A percentile compares a stretch with the other conserved stretches of the same genome.
These are phyloP conservation scores for Linyphia triangularis DNA, from an alignment of 2,888 invertebrate genomes.

Conservation along the genomic window DNA sequence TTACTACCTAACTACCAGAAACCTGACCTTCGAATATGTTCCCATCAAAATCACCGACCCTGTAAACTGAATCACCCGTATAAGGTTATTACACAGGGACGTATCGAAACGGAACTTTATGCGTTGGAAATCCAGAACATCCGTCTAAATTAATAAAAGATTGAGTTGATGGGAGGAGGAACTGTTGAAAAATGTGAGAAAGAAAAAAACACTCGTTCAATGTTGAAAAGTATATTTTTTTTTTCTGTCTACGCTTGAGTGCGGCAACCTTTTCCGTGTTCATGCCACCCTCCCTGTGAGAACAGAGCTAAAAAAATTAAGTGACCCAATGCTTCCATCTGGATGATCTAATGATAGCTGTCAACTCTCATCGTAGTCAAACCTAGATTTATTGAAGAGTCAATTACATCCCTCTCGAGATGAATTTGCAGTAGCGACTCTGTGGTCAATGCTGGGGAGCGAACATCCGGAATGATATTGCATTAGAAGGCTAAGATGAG, in stretches of 20 bases:
- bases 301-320: background rate
- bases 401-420: slow-evolving; percentile 33
- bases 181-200: background rate
- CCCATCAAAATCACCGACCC: background rate
- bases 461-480: slow-evolving; percentile 12
- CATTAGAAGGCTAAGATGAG: background rate
- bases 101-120: slow-evolving; percentile 16
- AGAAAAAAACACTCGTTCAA: slow-evolving; percentile 29
- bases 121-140: slow-evolving; percentile 5
- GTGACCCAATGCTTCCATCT: slow-evolving; percentile 27
- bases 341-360: slow-evolving; percentile 53
- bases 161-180: background rate
- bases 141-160: slow-evolving; percentile 44
- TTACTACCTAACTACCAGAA: background rate
- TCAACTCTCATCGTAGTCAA: slow-evolving; percentile 44
- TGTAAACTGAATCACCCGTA: background rate
- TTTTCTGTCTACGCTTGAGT: slow-evolving; percentile 45
- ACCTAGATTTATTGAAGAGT: slow-evolving; percentile 51
- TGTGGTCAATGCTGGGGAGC: slow-evolving; percentile 26
- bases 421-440: background rate
- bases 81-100: background rate
- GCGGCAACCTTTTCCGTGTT: slow-evolving; percentile 49
- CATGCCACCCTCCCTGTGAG: background rate
- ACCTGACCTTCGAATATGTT: background rate
- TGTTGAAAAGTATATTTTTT: slow-evolving; percentile 24